Base-by-base conservation (phyloP, 35 echinoderm and acorn worm genomes). In the Diadema setosum region DNA sequence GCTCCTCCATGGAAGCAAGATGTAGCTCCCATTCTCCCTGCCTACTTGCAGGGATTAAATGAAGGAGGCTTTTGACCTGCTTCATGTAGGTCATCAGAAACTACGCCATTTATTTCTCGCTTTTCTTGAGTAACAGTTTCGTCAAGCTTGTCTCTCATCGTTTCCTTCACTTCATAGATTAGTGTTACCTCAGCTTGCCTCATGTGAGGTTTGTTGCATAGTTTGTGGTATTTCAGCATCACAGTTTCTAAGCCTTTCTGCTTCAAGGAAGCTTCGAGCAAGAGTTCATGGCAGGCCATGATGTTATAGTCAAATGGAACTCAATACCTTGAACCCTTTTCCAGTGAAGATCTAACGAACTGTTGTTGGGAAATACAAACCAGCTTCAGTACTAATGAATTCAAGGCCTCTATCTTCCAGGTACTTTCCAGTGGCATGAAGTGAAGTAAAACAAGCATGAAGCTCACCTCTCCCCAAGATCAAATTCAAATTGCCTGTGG, bases 31-130 rank as follows among this genome's bases (percentile, higher is more conserved):
- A 56, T 21, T 86, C 63, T 86, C 84, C 59, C 61, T 86, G 84
- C 70, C 84, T 70, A 45, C 84, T 86, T 44, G 63, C 84, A 24
- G 58, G 60, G 46, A 86, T 86, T 63, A 86, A 74, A 35, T 75
- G 60, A 86, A 86, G 84, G 44, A 86, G 70, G 24, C 34, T 70
- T 36, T 86, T 63, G 42, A 86, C 84, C 63, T 86, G 84, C 20
- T 86, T 86, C 84, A 86, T 86, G 32, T 86, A 86, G 42, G 20
- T 86, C 37, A 46, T 11, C 16, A 86, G 84, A 86, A 41, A 86
- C 59, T 86, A 39, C 9, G 84, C 84, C 84, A 86, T 70, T 40
- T 86, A 4, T n/a, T n/a, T n/a, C n/a, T n/a, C n/a, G n/a, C n/a
- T n/a, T n/a, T n/a, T 24, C 82, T 29, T 49, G 18, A 45, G 48